These are phyloP conservation scores for Vidua chalybeata DNA, from an alignment of 2,113 vertebrate species.

Conservation along the genomic window DNA sequence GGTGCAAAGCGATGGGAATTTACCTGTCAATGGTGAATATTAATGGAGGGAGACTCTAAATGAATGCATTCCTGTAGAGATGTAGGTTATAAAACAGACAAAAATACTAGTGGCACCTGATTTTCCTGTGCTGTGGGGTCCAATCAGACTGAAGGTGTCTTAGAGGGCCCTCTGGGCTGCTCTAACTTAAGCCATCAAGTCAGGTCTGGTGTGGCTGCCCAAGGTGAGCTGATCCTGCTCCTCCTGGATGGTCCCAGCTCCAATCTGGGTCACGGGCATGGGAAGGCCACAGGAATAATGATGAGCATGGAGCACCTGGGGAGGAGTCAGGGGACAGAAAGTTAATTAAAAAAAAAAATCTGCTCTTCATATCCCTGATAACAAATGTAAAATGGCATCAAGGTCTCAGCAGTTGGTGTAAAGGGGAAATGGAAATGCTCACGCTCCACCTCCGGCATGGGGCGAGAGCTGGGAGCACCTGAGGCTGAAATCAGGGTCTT, in stretches of 20 bases:
- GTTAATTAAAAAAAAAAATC: conserved; percentile 58
- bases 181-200: conserved; percentile 32
- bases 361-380: background rate
- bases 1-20: background rate
- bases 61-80: background rate
- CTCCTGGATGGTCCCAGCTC: background rate
- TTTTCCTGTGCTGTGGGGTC: background rate
- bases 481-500: background rate
- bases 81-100: background rate
- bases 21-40: background rate
- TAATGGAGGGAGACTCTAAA: background rate
- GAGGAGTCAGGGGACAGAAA: conserved; percentile 39
- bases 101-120: background rate
- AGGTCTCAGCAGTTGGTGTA: background rate
- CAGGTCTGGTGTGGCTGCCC: background rate
- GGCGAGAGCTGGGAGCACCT: background rate
- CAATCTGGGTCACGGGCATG: conserved; percentile 33
- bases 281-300: background rate
- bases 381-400: background rate
- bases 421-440: background rate
- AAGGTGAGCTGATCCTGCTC: background rate
- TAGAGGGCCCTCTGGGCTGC: background rate
- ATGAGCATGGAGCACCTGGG: background rate
- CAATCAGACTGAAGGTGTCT: background rate
- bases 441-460: fast-evolving